These are phyloP conservation scores for Diabrotica virgifera DNA, from an alignment of 1,140 invertebrate species.

Conservation along the genomic window DNA sequence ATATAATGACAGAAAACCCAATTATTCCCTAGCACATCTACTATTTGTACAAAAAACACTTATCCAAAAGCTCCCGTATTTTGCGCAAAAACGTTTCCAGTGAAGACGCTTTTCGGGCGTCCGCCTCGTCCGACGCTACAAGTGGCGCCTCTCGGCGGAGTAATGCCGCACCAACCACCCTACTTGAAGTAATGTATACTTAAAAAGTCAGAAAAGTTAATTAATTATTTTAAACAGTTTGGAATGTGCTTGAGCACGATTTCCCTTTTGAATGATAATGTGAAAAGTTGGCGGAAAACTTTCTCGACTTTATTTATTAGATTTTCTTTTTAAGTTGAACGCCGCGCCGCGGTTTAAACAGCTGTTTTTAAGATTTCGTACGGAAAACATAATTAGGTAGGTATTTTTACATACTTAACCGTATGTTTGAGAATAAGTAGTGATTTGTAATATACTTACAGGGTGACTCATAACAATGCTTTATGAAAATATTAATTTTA, in stretches of 20 bases:
- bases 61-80: not conserved
- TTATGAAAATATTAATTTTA: too few species aligned
- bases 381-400: conserved; percentile 5
- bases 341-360: conserved; percentile 11
- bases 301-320: conserved; percentile 23
- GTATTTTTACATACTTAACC: too few species aligned
- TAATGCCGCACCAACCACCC: conserved; percentile 21
- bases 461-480: too few species aligned
- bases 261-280: conserved; percentile 44
- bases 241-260: conserved; percentile 36
- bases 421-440: too few species aligned
- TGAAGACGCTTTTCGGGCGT: conserved; percentile 14
- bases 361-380: conserved; percentile 19
- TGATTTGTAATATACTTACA: too few species aligned
- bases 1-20: not conserved
- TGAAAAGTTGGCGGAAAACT: conserved; percentile 33
- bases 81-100: conserved; percentile 24
- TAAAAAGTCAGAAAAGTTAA: conserved; percentile 43
- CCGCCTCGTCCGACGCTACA: conserved; percentile 33
- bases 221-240: conserved; percentile 44
- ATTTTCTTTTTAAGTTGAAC: conserved; percentile 15
- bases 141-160: conserved; percentile 33
- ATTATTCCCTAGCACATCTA: too few species aligned
- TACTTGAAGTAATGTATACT: conserved; percentile 26
- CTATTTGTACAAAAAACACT: too few species aligned